Evolutionary conservation across 2,888 invertebrate genomes (phyloP).

Genomic region (Lasius fuliginosus): DNA sequence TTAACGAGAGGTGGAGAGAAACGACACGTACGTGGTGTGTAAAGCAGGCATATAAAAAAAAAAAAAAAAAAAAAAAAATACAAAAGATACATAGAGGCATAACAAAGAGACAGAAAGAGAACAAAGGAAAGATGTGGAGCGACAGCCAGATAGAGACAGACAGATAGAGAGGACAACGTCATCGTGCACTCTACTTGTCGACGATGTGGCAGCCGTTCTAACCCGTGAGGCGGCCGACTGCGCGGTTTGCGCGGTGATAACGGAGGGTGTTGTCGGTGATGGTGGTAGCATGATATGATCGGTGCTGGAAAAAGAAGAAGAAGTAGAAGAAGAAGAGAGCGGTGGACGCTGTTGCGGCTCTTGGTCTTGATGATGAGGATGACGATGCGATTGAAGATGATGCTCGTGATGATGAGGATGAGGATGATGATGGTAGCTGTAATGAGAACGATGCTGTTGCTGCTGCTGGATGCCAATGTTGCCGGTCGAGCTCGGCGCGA

Average conservation of each 20-base stretch:
- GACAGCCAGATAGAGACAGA: constrained; percentile 20
- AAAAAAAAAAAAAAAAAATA: background rate
- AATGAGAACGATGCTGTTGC: constrained; percentile 53
- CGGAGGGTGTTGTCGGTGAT: constrained; percentile 79
- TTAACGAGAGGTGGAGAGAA: background rate
- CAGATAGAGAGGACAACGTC: constrained; percentile 62
- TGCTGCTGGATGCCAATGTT: constrained; percentile 62
- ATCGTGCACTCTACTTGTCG: constrained; percentile 79
- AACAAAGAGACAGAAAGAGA: constrained; percentile 30
- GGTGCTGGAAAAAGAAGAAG: constrained; percentile 85
- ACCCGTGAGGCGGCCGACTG: constrained; percentile 81
- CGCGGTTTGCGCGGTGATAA: constrained; percentile 71
- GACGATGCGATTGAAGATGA: constrained; percentile 65
- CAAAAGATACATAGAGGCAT: constrained; percentile 2
- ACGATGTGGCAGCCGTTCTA: constrained; percentile 79
- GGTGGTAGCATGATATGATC: constrained; percentile 84
- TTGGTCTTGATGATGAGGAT: constrained; percentile 73
- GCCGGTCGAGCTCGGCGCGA: constrained; percentile 61
- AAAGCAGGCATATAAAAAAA: background rate
- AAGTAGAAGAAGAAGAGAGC: constrained; percentile 83
- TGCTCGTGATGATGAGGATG: constrained; percentile 46
- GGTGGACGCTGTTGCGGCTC: constrained; percentile 78
- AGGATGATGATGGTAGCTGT: background rate
- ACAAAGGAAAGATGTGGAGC: background rate
- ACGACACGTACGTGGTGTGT: background rate